Evolutionary conservation across 2,113 vertebrate genomes (phyloP).

Genomic region (Pholis gunnellus): DNA sequence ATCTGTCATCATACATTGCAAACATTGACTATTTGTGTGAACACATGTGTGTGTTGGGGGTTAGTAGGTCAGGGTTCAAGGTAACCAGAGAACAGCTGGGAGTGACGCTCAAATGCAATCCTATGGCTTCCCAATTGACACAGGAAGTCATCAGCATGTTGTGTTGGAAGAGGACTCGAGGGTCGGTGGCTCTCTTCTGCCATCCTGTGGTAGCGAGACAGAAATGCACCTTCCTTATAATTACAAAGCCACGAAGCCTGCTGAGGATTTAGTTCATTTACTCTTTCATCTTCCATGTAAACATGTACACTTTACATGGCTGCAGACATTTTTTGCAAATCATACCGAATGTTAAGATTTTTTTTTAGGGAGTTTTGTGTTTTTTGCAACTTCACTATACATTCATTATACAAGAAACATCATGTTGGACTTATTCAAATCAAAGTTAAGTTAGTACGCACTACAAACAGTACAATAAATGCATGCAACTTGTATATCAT

Average conservation of each 20-base stretch:
- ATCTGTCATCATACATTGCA: constrained; percentile 58
- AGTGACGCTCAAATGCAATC: neutral
- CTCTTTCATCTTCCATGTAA: neutral
- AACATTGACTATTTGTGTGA: neutral
- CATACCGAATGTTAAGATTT: neutral
- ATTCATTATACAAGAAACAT: neutral
- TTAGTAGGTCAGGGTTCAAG: constrained; percentile 18
- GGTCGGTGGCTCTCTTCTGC: constrained; percentile 15
- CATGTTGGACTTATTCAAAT: too few relatives aligned
- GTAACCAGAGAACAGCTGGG: constrained; percentile 11
- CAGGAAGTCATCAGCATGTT: neutral
- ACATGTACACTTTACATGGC: neutral
- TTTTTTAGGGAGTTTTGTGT: neutral
- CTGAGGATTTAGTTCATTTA: neutral
- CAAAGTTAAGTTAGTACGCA: neutral
- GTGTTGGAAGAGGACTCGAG: too few relatives aligned
- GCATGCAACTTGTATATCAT: neutral
- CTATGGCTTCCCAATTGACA: neutral
- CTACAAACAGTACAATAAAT: neutral
- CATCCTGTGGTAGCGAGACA: constrained; percentile 44
- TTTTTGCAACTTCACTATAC: too few relatives aligned
- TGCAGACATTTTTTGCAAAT: neutral
- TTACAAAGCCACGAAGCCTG: neutral
- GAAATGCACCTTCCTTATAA: neutral
- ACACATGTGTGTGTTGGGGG: neutral